Percentiles rank a stretch among this genome's conserved stretches.
Conservation (phyloP, 2,888 invertebrate genomes). For the Drosophila limbata region DNA sequence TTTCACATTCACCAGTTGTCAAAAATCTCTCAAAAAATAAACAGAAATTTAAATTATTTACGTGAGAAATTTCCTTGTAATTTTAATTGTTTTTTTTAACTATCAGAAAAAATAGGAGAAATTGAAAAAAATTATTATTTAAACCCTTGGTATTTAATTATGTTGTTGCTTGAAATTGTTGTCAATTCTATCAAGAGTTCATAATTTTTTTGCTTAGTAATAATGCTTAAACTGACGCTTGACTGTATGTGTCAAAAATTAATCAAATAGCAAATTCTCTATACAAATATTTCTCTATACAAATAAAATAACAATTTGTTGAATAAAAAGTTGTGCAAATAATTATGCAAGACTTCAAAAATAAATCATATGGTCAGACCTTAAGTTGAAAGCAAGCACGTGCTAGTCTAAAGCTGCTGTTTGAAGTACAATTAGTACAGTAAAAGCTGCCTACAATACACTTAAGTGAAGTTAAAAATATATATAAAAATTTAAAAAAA, state of each 20-base stretch:
- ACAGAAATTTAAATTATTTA: background rate
- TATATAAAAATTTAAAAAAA: background rate
- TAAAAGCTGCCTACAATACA: background rate
- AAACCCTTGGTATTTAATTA: background rate
- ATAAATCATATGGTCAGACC: background rate
- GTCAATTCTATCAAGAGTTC: background rate
- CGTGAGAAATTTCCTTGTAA: slow-evolving; percentile 5
- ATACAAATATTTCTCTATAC: background rate
- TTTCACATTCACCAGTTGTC: background rate
- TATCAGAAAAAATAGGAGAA: background rate
- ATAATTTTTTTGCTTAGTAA: background rate
- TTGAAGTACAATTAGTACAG: background rate
- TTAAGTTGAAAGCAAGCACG: background rate
- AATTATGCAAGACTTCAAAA: background rate
- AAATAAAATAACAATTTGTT: background rate
- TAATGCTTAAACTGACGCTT: background rate
- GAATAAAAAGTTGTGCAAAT: background rate
- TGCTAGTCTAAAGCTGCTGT: background rate
- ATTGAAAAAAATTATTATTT: too few relatives aligned
- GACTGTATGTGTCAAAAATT: background rate
- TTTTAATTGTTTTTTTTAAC: slow-evolving; percentile 1
- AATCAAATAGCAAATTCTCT: background rate
- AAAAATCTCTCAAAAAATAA: background rate
- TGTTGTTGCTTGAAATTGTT: background rate
- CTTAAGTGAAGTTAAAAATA: background rate